Evolutionary conservation across 2,797 vertebrate genomes (phyloP).

Genomic region (Myripristis jacobus): DNA sequence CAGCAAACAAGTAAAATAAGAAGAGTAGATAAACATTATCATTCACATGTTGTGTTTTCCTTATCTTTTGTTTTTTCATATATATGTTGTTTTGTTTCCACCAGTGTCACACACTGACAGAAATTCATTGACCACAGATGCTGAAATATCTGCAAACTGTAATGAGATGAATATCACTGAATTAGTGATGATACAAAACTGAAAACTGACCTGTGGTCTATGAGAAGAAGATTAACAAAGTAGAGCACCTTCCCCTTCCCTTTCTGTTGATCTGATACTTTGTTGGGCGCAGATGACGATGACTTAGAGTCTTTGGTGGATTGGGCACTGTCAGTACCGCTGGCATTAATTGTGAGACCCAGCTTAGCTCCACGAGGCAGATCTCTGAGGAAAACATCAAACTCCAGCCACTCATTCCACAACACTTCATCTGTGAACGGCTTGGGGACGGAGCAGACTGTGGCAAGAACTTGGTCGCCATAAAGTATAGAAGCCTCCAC

Average conservation of each 20-base stretch:
- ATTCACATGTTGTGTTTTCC: no score
- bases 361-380: constrained; percentile 84
- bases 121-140: no score
- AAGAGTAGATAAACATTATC: no score
- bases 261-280: constrained; percentile 65
- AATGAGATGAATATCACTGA: neutral
- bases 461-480: constrained; percentile 78
- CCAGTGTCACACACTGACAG: no score
- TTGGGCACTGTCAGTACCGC: constrained; percentile 48
- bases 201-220: constrained; percentile 82
- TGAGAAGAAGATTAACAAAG: constrained; percentile 86
- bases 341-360: constrained; percentile 78
- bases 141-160: no score
- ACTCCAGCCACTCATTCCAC: constrained; percentile 86
- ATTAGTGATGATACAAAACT: neutral
- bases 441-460: constrained; percentile 75
- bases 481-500: constrained; percentile 82
- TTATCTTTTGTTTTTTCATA: no score
- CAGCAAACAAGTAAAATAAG: no score
- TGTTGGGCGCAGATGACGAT: constrained; percentile 13
- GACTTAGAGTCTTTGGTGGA: constrained; percentile 60
- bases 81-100: no score
- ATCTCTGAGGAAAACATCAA: constrained; percentile 81
- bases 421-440: constrained; percentile 83
- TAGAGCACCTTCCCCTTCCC: constrained; percentile 79